Conservation (phyloP, 1,140 invertebrate species). For the Drosophila pseudoananassae region DNA sequence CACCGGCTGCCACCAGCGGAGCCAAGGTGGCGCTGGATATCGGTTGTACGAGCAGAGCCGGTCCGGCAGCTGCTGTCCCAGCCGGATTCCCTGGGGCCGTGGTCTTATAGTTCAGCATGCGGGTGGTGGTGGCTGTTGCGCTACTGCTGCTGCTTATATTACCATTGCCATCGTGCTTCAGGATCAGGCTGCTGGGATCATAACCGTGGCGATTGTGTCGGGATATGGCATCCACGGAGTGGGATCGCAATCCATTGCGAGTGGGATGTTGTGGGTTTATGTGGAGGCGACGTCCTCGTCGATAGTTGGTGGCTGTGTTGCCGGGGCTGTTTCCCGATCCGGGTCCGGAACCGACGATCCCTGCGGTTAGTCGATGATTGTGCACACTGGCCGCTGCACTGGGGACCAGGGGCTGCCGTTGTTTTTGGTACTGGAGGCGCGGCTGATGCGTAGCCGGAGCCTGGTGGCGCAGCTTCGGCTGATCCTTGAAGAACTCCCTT, state of each 20-base stretch:
- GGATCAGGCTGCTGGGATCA: conserved; percentile 73
- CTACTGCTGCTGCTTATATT: conserved; percentile 55
- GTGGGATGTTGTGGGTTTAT: conserved; percentile 41
- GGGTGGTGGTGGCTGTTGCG: conserved; percentile 39
- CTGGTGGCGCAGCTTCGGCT: conserved; percentile 46
- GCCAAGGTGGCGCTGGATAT: conserved; percentile 77
- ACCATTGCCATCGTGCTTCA: conserved; percentile 75
- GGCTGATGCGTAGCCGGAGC: conserved; percentile 52
- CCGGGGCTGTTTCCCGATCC: conserved; percentile 27
- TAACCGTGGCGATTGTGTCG: conserved; percentile 71
- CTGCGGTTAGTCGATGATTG: conserved; percentile 67
- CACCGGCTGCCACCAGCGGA: conserved; percentile 60
- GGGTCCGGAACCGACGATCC: conserved; percentile 17
- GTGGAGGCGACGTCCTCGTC: conserved; percentile 63
- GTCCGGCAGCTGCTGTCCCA: conserved; percentile 52
- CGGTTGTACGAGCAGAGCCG: conserved; percentile 74
- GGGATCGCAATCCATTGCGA: conserved; percentile 62
- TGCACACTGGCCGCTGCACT: conserved; percentile 69
- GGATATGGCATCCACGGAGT: conserved; percentile 77
- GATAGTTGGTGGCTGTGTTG: conserved; percentile 41
- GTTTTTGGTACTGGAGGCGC: conserved; percentile 69
- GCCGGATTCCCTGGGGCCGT: conserved; percentile 24
- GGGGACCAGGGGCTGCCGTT: conserved; percentile 66
- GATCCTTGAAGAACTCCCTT: conserved; percentile 70
- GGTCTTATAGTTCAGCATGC: conserved; percentile 78